Base-by-base conservation (phyloP, 2,113 vertebrate genomes). In the Coptodon bakossiorum region DNA sequence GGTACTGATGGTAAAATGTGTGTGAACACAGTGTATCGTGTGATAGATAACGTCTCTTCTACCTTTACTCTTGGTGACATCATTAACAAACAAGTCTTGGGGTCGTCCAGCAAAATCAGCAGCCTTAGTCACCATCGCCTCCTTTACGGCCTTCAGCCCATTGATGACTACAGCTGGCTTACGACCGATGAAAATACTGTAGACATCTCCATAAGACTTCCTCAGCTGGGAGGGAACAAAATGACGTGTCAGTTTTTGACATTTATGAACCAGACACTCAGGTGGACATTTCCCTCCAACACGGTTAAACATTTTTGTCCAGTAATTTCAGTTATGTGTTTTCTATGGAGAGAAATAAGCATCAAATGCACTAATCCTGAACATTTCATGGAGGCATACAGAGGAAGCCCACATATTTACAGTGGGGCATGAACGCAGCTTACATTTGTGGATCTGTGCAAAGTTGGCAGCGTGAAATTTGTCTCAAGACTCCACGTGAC, bases 71-170 rank as follows among this genome's bases (percentile, higher is more conserved):
- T 85, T 1, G 4, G 71, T 81, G 14, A 73, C 0, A 5, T 88
- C 80, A 63, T 90, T 93, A 34, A 95, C 1, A 16, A 95, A 85
- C 22, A 95, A 19, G 45, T 93, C 92, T 36, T 94, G 94, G 1
- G 96, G 95, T n/a, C 96, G 84, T 91, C 96, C 96, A 40, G 95
- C 92, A 63, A 96, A 96, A 19, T 96, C 95, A 5, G 14, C 31
- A 4, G 61, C 88, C 13, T 93, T 96, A 22, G 31, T 92, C 52
- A 96, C 82, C 5, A 96, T 73, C 11, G 95, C 95, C 61, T 96
- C 96, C 66, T 94, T 96, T 7, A 96, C 81, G 14, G 89, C 2
- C 59, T 95, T 82, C 3, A 92, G 19, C 14, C 94, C 94, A 31
- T 24, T 92, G 56, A 96, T 36, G 53, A 96, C 13, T 0, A 96